phyloP scores from a whole-genome alignment of 2,888 invertebrate genomes.

The Pristionchus japonicus region DNA sequence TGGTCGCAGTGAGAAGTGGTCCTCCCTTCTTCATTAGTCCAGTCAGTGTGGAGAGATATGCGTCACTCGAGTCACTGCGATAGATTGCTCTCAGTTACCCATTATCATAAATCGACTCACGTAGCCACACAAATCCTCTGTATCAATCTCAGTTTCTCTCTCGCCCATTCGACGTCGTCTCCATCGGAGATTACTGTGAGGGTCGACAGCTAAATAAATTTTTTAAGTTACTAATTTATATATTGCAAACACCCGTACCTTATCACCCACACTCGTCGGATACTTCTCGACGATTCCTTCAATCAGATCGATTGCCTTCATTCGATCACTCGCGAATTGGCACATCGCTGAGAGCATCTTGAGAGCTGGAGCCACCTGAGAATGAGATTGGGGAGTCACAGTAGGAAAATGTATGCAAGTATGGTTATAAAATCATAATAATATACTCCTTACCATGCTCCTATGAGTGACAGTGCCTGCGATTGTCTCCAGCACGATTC shows the following conservation, averaged over 20 bases:
- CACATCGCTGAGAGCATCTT: slow-evolving; percentile 13
- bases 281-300: slow-evolving; percentile 29
- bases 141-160: slow-evolving; percentile 29
- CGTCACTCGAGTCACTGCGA: slow-evolving; percentile 18
- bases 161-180: slow-evolving; percentile 34
- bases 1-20: neutral
- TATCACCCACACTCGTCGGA: slow-evolving; percentile 12
- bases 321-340: slow-evolving; percentile 20
- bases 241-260: neutral
- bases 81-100: neutral
- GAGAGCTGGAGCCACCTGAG: slow-evolving; percentile 24
- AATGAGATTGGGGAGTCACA: neutral
- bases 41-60: slow-evolving; percentile 11
- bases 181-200: neutral
- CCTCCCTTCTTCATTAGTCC: slow-evolving; percentile 41
- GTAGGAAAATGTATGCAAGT: neutral
- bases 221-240: neutral
- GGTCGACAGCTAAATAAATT: neutral
- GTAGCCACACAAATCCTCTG: slow-evolving; percentile 34
- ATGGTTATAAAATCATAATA: too few relatives aligned
- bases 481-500: slow-evolving; percentile 1
- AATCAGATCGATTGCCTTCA: neutral
- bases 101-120: neutral
- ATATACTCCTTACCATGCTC: slow-evolving; percentile 21
- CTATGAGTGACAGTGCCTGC: slow-evolving; percentile 15